Conservation (phyloP, 30 jellyfish, hydroid and myxozoan genomes). For the Turritopsis dohrnii region DNA sequence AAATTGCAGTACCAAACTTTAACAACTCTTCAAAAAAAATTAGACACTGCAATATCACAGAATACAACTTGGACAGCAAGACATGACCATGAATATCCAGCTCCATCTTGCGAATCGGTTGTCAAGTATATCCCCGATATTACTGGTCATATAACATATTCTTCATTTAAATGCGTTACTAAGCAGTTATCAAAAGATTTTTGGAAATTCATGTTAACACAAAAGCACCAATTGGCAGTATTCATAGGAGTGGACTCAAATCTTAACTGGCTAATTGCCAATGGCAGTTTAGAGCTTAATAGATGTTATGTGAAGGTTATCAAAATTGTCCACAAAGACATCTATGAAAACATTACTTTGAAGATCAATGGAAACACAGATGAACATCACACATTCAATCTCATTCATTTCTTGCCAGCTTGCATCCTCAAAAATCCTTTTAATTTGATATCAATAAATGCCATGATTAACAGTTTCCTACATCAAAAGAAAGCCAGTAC, state of each 20-base stretch:
- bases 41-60: background rate
- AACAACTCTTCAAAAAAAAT: background rate
- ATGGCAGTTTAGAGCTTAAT: background rate
- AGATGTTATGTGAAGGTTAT: background rate
- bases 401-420: background rate
- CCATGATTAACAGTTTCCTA: background rate
- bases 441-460: background rate
- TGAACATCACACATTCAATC: background rate
- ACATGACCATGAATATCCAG: background rate
- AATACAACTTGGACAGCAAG: background rate
- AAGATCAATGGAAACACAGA: background rate
- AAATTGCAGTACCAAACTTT: background rate
- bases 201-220: background rate
- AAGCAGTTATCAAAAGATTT: background rate
- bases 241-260: background rate
- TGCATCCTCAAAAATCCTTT: background rate
- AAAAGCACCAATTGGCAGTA: background rate
- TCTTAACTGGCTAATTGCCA: background rate
- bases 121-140: background rate
- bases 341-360: background rate
- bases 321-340: background rate
- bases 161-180: background rate
- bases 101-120: background rate
- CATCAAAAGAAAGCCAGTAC: background rate
- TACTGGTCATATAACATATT: background rate